These are phyloP conservation scores for Zonitis immaculata DNA, from an alignment of 2,888 invertebrate species.

Conservation along the genomic window DNA sequence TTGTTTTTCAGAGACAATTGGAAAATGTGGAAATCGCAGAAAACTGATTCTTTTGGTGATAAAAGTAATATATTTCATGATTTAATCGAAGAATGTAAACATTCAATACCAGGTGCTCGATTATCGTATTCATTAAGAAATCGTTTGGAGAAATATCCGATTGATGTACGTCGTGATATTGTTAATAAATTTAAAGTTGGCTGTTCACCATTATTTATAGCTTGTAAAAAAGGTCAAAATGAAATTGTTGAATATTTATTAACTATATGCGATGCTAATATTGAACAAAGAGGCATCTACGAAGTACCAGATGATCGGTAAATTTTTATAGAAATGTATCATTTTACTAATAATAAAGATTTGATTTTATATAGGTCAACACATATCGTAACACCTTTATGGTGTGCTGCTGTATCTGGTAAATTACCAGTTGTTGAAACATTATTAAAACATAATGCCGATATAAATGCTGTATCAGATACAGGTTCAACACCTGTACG, in stretches of 20 bases:
- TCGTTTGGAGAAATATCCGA: slow-evolving; percentile 56
- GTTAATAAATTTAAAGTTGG: slow-evolving; percentile 67
- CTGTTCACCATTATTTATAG: slow-evolving; percentile 77
- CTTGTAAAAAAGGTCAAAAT: slow-evolving; percentile 72
- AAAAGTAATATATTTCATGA: slow-evolving; percentile 57
- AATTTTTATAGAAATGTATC: not conserved
- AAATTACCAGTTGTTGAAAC: slow-evolving; percentile 71
- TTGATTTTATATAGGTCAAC: slow-evolving; percentile 51
- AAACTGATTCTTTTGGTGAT: slow-evolving; percentile 40
- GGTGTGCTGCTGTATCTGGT: slow-evolving; percentile 89
- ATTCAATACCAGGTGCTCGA: slow-evolving; percentile 64
- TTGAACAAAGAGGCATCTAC: slow-evolving; percentile 81
- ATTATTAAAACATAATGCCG: slow-evolving; percentile 73
- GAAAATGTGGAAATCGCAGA: slow-evolving; percentile 41
- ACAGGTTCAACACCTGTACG: slow-evolving; percentile 85
- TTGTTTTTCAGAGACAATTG: no score
- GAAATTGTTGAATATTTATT: slow-evolving; percentile 84
- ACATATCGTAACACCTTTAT: slow-evolving; percentile 82
- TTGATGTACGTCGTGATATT: slow-evolving; percentile 61
- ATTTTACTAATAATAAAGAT: not conserved
- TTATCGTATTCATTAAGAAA: slow-evolving; percentile 54
- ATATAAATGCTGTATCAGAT: slow-evolving; percentile 83
- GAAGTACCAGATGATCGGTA: slow-evolving; percentile 77
- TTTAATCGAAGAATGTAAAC: slow-evolving; percentile 62
- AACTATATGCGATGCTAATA: slow-evolving; percentile 73